These are phyloP conservation scores for Allophyes oxyacanthae DNA, from an alignment of 2,888 invertebrate species.

Conservation along the genomic window DNA sequence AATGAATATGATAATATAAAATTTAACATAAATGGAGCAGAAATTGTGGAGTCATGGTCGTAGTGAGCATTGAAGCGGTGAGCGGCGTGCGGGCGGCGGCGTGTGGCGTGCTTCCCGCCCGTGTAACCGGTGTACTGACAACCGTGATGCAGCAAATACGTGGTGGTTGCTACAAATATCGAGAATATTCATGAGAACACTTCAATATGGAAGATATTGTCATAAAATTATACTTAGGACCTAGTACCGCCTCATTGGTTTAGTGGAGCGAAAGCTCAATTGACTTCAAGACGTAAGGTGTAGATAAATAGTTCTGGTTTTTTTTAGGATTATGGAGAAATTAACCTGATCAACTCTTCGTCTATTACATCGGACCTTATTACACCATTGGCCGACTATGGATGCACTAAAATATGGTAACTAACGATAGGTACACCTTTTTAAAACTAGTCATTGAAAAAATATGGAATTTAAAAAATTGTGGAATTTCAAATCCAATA, in stretches of 20 bases:
- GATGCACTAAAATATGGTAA: too few species aligned
- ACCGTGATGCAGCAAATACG: slow-evolving; percentile 78
- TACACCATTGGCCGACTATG: too few species aligned
- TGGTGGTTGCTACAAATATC: slow-evolving; percentile 29
- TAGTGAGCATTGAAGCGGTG: slow-evolving; percentile 70
- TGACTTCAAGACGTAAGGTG: too few species aligned
- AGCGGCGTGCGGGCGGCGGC: slow-evolving; percentile 36
- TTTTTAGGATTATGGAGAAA: too few species aligned
- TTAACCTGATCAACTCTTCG: too few species aligned
- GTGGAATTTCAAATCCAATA: too few species aligned
- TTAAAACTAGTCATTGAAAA: too few species aligned
- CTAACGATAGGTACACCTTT: too few species aligned
- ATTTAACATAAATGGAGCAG: slow-evolving; percentile 84
- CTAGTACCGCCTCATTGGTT: neutral
- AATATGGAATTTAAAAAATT: too few species aligned
- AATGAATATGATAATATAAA: slow-evolving; percentile 86
- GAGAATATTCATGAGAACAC: slow-evolving; percentile 42
- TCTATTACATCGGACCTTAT: too few species aligned
- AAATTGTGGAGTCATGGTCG: slow-evolving; percentile 83
- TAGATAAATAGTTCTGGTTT: too few species aligned
- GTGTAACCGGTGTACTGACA: slow-evolving; percentile 71
- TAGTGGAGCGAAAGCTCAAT: too few species aligned
- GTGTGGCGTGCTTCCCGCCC: slow-evolving; percentile 65
- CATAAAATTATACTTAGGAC: neutral
- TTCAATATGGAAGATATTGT: neutral